These are phyloP conservation scores for Helicoverpa assulta DNA, from an alignment of 2,888 invertebrate genomes.

Conservation along the genomic window DNA sequence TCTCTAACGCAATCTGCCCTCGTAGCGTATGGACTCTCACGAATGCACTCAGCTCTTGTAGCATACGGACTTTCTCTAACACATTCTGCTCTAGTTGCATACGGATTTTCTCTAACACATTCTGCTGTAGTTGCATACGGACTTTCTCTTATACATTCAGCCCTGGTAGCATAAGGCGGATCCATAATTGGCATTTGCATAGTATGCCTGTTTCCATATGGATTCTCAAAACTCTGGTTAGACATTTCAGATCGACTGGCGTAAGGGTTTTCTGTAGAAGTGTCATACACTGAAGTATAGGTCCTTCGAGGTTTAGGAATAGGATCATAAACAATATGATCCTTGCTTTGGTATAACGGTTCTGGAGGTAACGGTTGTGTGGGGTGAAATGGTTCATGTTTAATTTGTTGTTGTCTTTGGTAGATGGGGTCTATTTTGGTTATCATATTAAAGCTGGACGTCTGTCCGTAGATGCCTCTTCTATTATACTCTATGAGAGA, in stretches of 20 bases:
- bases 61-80: constrained; percentile 63
- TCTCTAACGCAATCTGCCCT: constrained; percentile 70
- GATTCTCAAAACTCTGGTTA: constrained; percentile 85
- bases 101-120: constrained; percentile 58
- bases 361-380: constrained; percentile 89
- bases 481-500: constrained; percentile 89
- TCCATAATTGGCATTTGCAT: constrained; percentile 83
- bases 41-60: constrained; percentile 50
- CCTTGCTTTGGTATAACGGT: constrained; percentile 89
- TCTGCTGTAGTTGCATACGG: constrained; percentile 60
- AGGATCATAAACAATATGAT: constrained; percentile 86
- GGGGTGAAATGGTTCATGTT: constrained; percentile 88
- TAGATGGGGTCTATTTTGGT: constrained; percentile 90
- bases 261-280: constrained; percentile 85
- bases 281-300: constrained; percentile 86
- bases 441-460: constrained; percentile 88
- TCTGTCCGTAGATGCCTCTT: constrained; percentile 85
- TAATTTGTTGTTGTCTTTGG: constrained; percentile 88
- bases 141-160: constrained; percentile 68
- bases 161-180: constrained; percentile 77
- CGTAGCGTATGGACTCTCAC: constrained; percentile 61
- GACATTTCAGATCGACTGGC: constrained; percentile 83
- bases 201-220: constrained; percentile 83
- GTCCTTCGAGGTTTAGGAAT: constrained; percentile 89
- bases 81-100: constrained; percentile 55